phyloP scores from a whole-genome alignment of 2,888 invertebrate genomes.

The Trachelus tabidus region DNA sequence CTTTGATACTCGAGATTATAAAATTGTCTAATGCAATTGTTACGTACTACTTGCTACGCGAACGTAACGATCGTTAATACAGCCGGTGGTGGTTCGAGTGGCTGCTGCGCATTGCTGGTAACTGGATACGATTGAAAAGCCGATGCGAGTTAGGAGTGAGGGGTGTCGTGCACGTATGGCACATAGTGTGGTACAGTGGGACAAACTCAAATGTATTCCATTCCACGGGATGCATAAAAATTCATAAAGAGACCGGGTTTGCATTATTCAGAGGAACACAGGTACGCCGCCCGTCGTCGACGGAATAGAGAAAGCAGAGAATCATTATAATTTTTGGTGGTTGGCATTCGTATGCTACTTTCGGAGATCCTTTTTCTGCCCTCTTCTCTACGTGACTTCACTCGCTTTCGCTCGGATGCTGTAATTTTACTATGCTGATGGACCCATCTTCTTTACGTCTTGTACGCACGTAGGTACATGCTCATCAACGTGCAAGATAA shows the following conservation, averaged over 20 bases:
- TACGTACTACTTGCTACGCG: neutral
- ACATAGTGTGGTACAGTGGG: constrained; percentile 6
- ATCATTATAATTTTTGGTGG: constrained; percentile 57
- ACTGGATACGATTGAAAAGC: constrained; percentile 15
- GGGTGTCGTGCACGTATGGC: neutral
- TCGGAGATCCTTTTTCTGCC: constrained; percentile 20
- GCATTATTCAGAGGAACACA: constrained; percentile 53
- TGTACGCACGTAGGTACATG: constrained; percentile 5
- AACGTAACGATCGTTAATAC: neutral
- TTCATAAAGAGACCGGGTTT: constrained; percentile 57
- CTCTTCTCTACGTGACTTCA: constrained; percentile 31
- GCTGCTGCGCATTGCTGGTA: constrained; percentile 11
- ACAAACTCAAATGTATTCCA: constrained; percentile 52
- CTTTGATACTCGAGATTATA: neutral
- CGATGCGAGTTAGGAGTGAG: neutral
- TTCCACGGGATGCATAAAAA: constrained; percentile 56
- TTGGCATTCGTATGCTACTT: constrained; percentile 39
- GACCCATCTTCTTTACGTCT: neutral
- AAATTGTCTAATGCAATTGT: neutral
- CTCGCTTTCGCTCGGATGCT: constrained; percentile 23
- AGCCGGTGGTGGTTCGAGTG: neutral
- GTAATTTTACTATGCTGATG: constrained; percentile 17
- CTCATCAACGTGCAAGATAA: neutral
- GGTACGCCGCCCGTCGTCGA: constrained; percentile 19
- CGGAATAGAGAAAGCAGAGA: constrained; percentile 41